These are phyloP conservation scores for Hipposideros larvatus DNA, from an alignment of 2,797 vertebrate species.

Conservation along the genomic window DNA sequence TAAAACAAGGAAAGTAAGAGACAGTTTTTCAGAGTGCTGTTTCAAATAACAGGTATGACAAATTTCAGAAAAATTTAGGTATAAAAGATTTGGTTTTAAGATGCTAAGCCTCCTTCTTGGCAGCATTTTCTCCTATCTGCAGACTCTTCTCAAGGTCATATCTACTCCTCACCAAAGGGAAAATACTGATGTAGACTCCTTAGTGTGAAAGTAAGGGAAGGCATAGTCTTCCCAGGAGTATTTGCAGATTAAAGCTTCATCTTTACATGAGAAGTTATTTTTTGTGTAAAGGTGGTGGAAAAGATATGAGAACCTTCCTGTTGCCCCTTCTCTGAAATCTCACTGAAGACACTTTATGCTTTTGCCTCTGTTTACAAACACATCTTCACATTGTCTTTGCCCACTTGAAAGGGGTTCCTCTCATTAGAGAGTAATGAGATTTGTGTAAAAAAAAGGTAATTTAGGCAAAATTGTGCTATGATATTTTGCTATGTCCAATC, in stretches of 20 bases:
- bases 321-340: background rate
- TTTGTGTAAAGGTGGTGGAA: background rate
- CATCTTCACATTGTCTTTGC: slow-evolving; percentile 20
- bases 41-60: background rate
- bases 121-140: background rate
- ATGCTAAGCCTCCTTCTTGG: background rate
- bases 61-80: background rate
- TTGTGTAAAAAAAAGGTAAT: background rate
- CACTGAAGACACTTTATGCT: background rate
- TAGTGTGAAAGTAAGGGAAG: background rate
- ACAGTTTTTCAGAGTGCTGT: background rate
- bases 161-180: background rate
- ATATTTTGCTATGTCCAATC: background rate
- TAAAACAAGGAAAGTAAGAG: slow-evolving; percentile 14
- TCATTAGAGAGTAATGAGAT: slow-evolving; percentile 15
- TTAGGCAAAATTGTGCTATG: background rate
- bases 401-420: background rate
- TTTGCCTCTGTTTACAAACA: background rate
- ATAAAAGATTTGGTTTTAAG: background rate
- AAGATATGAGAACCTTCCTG: background rate
- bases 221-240: background rate
- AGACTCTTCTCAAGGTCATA: background rate
- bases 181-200: background rate
- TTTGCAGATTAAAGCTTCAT: background rate
- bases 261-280: background rate